These are phyloP conservation scores for Lepidochitona cinerea DNA, from an alignment of 2,888 invertebrate species.

Conservation along the genomic window DNA sequence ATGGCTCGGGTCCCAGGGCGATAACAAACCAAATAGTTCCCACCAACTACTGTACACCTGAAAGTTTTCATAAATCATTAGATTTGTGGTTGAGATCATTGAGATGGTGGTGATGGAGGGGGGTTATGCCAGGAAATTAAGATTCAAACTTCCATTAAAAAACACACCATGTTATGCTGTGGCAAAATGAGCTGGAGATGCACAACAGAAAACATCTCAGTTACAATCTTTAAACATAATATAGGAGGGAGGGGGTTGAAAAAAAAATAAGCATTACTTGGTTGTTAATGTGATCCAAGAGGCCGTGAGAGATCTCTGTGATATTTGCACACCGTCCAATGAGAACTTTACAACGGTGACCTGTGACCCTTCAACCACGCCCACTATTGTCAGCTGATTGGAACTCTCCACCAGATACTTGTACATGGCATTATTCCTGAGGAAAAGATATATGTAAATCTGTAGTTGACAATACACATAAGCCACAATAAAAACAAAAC, in stretches of 20 bases:
- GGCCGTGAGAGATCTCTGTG: slow-evolving; percentile 48
- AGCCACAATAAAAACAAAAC: too few relatives aligned
- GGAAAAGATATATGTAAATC: too few relatives aligned
- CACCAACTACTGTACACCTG: slow-evolving; percentile 50
- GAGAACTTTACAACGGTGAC: slow-evolving; percentile 49
- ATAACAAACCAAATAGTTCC: slow-evolving; percentile 53
- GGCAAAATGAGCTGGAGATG: too few relatives aligned
- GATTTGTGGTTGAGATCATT: too few relatives aligned
- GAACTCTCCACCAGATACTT: not conserved
- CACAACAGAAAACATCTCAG: too few relatives aligned
- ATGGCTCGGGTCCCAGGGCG: slow-evolving; percentile 38
- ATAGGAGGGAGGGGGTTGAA: not conserved
- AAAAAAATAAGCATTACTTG: slow-evolving; percentile 37
- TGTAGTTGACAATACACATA: too few relatives aligned
- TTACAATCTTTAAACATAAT: too few relatives aligned
- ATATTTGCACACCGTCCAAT: slow-evolving; percentile 42
- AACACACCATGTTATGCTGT: too few relatives aligned
- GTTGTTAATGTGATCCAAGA: slow-evolving; percentile 52
- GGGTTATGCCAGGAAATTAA: too few relatives aligned
- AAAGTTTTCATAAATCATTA: too few relatives aligned
- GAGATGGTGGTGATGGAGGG: too few relatives aligned
- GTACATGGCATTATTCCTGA: not conserved
- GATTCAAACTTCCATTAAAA: too few relatives aligned
- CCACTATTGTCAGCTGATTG: slow-evolving; percentile 28
- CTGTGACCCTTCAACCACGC: slow-evolving; percentile 47